Evolutionary conservation across 2,888 invertebrate genomes (phyloP).

Genomic region (Pharmacophagus antenor): DNA sequence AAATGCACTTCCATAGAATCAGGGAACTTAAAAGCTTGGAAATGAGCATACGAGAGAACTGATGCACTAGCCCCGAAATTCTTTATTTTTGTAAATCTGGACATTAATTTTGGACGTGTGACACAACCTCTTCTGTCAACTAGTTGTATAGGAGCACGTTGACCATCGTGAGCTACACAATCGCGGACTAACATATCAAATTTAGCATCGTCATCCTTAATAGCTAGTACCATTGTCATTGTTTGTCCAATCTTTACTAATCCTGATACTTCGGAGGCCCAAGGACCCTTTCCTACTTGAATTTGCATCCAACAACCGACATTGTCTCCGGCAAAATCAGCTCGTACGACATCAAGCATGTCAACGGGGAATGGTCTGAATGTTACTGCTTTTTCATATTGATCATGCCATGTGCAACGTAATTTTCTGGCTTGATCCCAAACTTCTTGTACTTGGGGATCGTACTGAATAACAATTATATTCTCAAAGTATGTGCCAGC

Average conservation of each 20-base stretch:
- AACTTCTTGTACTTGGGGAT: constrained; percentile 95
- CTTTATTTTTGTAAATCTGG: constrained; percentile 95
- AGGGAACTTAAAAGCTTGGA: constrained; percentile 97
- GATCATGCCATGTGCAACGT: constrained; percentile 96
- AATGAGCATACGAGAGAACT: constrained; percentile 94
- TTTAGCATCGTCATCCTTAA: constrained; percentile 96
- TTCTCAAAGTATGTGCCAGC: constrained; percentile 97
- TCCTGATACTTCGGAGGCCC: constrained; percentile 97
- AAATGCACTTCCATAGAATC: constrained; percentile 98
- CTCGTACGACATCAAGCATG: constrained; percentile 96
- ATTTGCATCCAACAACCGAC: constrained; percentile 99
- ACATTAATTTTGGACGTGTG: constrained; percentile 95
- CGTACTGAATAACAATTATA: constrained; percentile 95
- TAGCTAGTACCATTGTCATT: constrained; percentile 97
- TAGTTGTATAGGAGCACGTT: constrained; percentile 94
- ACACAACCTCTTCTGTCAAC: constrained; percentile 96
- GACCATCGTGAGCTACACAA: constrained; percentile 96
- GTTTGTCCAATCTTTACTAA: constrained; percentile 97
- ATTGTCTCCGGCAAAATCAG: constrained; percentile 96
- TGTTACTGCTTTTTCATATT: constrained; percentile 96
- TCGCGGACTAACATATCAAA: constrained; percentile 97
- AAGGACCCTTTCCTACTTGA: constrained; percentile 96
- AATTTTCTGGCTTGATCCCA: constrained; percentile 97
- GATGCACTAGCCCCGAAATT: constrained; percentile 96
- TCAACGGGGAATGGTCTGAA: constrained; percentile 97